Percentiles rank a stretch among this genome's conserved stretches.
These are phyloP conservation scores for Resseliella maxima DNA, from an alignment of 2,888 invertebrate species.

Conservation along the genomic window DNA sequence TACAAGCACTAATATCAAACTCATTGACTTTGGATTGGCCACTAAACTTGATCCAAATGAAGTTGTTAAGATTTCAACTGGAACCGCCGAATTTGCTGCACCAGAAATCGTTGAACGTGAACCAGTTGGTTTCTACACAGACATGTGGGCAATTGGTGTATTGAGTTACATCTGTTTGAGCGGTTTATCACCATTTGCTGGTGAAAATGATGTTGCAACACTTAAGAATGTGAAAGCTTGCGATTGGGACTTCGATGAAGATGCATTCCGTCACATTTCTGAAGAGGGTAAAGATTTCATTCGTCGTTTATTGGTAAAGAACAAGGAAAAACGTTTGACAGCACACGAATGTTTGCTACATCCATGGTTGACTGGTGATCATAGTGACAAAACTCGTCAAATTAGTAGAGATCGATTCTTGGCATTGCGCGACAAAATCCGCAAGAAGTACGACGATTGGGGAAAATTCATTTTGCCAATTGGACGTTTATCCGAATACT, in stretches of 20 bases:
- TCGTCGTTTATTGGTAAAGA: constrained; percentile 87
- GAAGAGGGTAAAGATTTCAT: constrained; percentile 99
- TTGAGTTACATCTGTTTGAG: constrained; percentile 96
- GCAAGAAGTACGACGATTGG: constrained; percentile 84
- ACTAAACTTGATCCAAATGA: constrained; percentile 98
- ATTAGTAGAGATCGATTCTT: constrained; percentile 89
- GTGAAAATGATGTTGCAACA: constrained; percentile 98
- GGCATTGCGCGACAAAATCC: constrained; percentile 86
- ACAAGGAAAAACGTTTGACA: constrained; percentile 98
- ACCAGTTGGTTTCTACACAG: constrained; percentile 99
- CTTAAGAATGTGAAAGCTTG: constrained; percentile 98
- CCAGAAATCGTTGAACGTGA: constrained; percentile 99
- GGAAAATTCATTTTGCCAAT: constrained; percentile 90
- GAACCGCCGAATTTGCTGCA: constrained; percentile 99
- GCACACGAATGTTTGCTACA: constrained; percentile 97
- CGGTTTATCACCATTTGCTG: constrained; percentile 98
- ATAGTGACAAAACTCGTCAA: constrained; percentile 77
- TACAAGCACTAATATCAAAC: constrained; percentile 93
- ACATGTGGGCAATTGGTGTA: constrained; percentile 99
- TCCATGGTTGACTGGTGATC: constrained; percentile 93
- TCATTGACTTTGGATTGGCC: constrained; percentile 99
- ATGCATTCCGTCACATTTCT: constrained; percentile 93
- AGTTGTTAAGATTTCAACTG: constrained; percentile 98
- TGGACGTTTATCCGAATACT: constrained; percentile 97
- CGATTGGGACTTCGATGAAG: constrained; percentile 99